These are phyloP conservation scores for Perizoma affinitatum DNA, from an alignment of 2,888 invertebrate species.

Conservation along the genomic window DNA sequence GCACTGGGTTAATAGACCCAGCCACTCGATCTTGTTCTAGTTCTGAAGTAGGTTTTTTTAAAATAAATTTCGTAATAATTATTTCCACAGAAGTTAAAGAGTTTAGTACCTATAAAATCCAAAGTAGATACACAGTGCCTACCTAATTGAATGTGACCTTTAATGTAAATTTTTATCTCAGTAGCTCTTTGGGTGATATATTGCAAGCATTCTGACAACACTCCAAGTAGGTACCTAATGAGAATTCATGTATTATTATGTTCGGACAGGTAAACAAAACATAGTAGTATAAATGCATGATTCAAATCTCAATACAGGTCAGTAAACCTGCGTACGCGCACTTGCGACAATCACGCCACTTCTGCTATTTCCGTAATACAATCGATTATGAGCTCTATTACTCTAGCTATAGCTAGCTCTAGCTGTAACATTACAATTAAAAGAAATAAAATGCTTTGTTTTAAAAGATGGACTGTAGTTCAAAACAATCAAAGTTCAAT, in stretches of 20 bases:
- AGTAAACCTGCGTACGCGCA: constrained; percentile 65
- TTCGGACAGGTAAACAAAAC: background rate
- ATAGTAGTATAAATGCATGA: background rate
- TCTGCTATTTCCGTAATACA: constrained; percentile 55
- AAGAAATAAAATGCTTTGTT: background rate
- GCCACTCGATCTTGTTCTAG: background rate
- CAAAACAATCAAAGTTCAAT: constrained; percentile 43
- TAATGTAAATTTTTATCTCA: too few species aligned
- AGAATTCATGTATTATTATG: too few species aligned
- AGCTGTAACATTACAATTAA: too few species aligned
- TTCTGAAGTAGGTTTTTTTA: background rate
- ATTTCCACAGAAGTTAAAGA: too few species aligned
- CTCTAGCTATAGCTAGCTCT: background rate
- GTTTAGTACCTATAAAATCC: too few species aligned
- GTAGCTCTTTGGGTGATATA: too few species aligned
- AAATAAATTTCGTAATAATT: too few species aligned
- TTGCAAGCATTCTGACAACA: too few species aligned
- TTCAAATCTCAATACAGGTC: constrained; percentile 58
- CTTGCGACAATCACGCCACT: constrained; percentile 74
- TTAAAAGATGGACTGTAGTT: constrained; percentile 1
- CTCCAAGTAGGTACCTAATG: too few species aligned
- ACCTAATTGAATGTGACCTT: too few species aligned
- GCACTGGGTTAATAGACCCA: constrained; percentile 2
- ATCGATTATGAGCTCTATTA: constrained; percentile 40
- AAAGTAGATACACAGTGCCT: too few species aligned